Evolutionary conservation across 2,888 invertebrate species (phyloP).

Genomic region (Drosophila pseudotalamancana): DNA sequence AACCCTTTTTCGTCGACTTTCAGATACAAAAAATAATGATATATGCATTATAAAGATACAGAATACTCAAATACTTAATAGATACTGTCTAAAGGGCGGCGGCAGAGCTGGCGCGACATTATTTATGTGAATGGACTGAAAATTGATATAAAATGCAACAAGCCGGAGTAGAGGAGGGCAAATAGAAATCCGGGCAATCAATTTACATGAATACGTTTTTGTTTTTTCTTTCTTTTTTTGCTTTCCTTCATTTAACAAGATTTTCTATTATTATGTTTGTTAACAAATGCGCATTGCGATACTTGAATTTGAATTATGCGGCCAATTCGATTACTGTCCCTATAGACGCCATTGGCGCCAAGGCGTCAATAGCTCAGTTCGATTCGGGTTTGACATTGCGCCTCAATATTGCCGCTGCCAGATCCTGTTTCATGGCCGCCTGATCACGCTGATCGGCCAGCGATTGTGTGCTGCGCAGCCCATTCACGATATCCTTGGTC

Average conservation of each 20-base stretch:
- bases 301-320: slow-evolving; percentile 51
- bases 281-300: slow-evolving; percentile 70
- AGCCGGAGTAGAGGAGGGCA: slow-evolving; percentile 21
- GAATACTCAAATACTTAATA: slow-evolving; percentile 61
- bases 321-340: slow-evolving; percentile 40
- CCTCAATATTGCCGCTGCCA: slow-evolving; percentile 92
- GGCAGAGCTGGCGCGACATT: slow-evolving; percentile 46
- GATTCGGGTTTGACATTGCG: slow-evolving; percentile 89
- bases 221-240: slow-evolving; percentile 6
- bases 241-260: slow-evolving; percentile 50
- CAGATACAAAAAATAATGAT: slow-evolving; percentile 42
- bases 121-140: slow-evolving; percentile 31
- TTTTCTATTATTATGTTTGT: slow-evolving; percentile 39
- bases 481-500: slow-evolving; percentile 98
- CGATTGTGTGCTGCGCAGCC: slow-evolving; percentile 92
- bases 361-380: slow-evolving; percentile 73
- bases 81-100: slow-evolving; percentile 70
- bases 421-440: slow-evolving; percentile 92
- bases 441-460: slow-evolving; percentile 93
- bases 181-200: slow-evolving; percentile 34
- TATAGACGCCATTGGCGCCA: slow-evolving; percentile 24
- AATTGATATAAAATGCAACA: slow-evolving; percentile 54
- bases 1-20: slow-evolving; percentile 17
- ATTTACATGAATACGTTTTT: slow-evolving; percentile 57
- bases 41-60: slow-evolving; percentile 58